These are phyloP conservation scores for Odobenus rosmarus DNA, from an alignment of 2,113 vertebrate genomes.

Conservation along the genomic window DNA sequence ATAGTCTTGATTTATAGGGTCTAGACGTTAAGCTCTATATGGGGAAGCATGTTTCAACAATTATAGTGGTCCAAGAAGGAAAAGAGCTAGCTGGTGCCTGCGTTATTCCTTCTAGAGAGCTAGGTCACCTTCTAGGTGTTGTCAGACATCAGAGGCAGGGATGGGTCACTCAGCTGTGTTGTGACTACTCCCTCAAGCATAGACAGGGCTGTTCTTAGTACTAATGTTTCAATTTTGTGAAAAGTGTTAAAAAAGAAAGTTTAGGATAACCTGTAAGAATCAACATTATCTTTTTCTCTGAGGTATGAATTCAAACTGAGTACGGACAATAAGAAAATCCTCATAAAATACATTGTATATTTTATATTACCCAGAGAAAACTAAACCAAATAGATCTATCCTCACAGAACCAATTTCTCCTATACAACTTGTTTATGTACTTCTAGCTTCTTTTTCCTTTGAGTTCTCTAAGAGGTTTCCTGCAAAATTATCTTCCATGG, in stretches of 20 bases:
- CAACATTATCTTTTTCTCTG: not conserved
- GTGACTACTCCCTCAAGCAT: not conserved
- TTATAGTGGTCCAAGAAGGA: not conserved
- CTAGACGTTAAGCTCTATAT: not conserved
- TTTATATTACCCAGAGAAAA: slow-evolving; percentile 29
- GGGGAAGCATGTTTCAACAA: not conserved
- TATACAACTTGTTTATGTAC: slow-evolving; percentile 44
- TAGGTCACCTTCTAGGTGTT: not conserved
- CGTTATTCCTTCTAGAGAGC: fast-evolving
- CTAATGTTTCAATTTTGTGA: not conserved
- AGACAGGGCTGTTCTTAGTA: not conserved
- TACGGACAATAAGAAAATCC: not conserved
- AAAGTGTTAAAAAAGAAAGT: not conserved
- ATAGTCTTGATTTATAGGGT: not conserved
- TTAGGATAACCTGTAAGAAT: not conserved
- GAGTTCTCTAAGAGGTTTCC: slow-evolving; percentile 44
- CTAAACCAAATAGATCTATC: slow-evolving; percentile 56
- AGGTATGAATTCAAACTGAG: not conserved
- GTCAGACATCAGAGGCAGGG: not conserved
- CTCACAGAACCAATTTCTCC: slow-evolving; percentile 13
- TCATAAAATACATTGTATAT: not conserved
- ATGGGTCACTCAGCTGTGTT: not conserved
- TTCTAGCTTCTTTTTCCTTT: slow-evolving; percentile 46
- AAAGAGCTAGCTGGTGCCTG: fast-evolving
- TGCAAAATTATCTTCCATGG: slow-evolving; percentile 21